Conservation (phyloP, 1,140 invertebrate species). For the Heliconius melpomene region DNA sequence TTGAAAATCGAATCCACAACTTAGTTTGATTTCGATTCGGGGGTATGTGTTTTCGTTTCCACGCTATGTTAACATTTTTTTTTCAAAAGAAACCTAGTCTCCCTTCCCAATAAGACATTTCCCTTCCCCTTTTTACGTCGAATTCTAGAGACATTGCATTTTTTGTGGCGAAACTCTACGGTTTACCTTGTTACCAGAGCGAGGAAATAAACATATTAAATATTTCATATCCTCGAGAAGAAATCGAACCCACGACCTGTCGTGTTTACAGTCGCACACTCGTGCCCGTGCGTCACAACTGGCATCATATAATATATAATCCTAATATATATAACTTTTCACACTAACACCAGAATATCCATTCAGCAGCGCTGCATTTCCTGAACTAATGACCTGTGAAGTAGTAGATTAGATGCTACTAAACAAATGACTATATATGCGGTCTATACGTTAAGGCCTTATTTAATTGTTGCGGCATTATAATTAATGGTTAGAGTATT, state of each 20-base stretch:
- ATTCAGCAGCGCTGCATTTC: conserved; percentile 30
- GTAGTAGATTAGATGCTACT: conserved; percentile 25
- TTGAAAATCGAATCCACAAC: too few relatives aligned
- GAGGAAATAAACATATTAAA: neutral
- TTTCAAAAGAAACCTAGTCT: too few relatives aligned
- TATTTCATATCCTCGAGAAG: neutral
- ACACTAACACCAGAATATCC: conserved; percentile 8
- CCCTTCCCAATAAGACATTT: too few relatives aligned
- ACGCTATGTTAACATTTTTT: too few relatives aligned
- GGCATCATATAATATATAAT: neutral
- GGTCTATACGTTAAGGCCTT: conserved; percentile 11
- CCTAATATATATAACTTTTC: conserved; percentile 8
- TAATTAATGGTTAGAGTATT: neutral
- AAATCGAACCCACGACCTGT: neutral
- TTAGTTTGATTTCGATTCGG: too few relatives aligned
- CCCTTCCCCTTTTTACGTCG: too few relatives aligned
- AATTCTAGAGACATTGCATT: too few relatives aligned
- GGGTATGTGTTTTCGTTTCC: too few relatives aligned
- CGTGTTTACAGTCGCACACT: neutral
- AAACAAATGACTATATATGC: conserved; percentile 18
- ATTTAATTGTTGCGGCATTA: conserved; percentile 25
- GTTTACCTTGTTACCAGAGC: too few relatives aligned
- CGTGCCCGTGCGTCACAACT: too few relatives aligned
- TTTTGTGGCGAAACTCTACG: too few relatives aligned
- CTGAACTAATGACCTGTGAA: conserved; percentile 38